Evolutionary conservation across 2,113 vertebrate genomes (phyloP).

Genomic region (Entelurus aequoreus): DNA sequence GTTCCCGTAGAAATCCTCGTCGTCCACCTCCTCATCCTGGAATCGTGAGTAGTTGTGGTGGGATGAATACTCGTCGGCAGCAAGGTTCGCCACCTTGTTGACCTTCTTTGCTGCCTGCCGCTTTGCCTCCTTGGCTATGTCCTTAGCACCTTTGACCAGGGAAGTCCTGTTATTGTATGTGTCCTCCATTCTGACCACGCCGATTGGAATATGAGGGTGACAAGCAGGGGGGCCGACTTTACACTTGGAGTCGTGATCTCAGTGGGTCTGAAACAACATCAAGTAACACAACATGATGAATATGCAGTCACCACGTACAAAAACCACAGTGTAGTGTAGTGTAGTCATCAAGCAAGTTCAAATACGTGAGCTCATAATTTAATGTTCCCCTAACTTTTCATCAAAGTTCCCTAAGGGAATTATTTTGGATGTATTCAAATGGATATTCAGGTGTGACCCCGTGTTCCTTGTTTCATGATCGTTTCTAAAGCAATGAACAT

Average conservation of each 20-base stretch:
- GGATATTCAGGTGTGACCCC: slow-evolving; percentile 15
- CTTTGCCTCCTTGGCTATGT: slow-evolving; percentile 89
- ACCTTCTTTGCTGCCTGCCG: slow-evolving; percentile 85
- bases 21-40: slow-evolving; percentile 81
- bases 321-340: slow-evolving; percentile 33
- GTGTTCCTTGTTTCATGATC: slow-evolving; percentile 38
- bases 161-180: slow-evolving; percentile 86
- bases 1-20: slow-evolving; percentile 72
- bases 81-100: slow-evolving; percentile 80
- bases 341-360: slow-evolving; percentile 56
- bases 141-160: slow-evolving; percentile 89
- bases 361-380: slow-evolving; percentile 9
- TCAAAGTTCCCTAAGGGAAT: slow-evolving; percentile 5
- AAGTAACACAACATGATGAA: slow-evolving; percentile 37
- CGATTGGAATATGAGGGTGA: slow-evolving; percentile 16
- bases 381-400: background rate
- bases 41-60: slow-evolving; percentile 83
- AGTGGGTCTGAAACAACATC: slow-evolving; percentile 32
- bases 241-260: slow-evolving; percentile 22
- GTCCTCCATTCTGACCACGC: slow-evolving; percentile 81
- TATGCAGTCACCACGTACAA: slow-evolving; percentile 61
- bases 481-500: slow-evolving; percentile 13
- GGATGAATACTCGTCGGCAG: slow-evolving; percentile 86
- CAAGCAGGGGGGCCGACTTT: slow-evolving; percentile 9
- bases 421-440: slow-evolving; percentile 13